Percentiles rank a stretch among this genome's conserved stretches.
Conservation (phyloP, 1,140 invertebrate genomes). For the Rhyacophila brunnea region DNA sequence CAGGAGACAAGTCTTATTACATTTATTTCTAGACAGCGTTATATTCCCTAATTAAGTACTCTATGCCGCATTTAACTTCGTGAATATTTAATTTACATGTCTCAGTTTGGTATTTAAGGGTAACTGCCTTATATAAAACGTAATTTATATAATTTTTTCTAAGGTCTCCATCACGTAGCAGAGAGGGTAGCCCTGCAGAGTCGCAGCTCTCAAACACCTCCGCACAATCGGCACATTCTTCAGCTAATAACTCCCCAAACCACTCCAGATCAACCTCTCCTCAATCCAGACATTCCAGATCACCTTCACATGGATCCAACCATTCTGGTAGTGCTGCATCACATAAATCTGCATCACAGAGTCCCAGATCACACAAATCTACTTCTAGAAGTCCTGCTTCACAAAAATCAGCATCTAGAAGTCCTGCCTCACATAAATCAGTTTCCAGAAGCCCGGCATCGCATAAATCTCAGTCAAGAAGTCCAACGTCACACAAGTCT, state of each 20-base stretch:
- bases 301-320: slow-evolving; percentile 22
- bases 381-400: slow-evolving; percentile 17
- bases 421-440: slow-evolving; percentile 9
- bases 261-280: slow-evolving; percentile 47
- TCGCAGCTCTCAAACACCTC: slow-evolving; percentile 40
- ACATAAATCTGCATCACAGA: slow-evolving; percentile 24
- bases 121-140: too few species aligned
- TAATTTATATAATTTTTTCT: too few species aligned
- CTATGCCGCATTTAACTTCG: too few species aligned
- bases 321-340: slow-evolving; percentile 26
- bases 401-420: slow-evolving; percentile 22
- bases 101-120: too few species aligned
- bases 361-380: slow-evolving; percentile 39
- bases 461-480: slow-evolving; percentile 35
- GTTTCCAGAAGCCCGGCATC: slow-evolving; percentile 40
- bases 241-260: slow-evolving; percentile 39
- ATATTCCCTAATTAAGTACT: too few species aligned
- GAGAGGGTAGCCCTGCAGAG: slow-evolving; percentile 46
- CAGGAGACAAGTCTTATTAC: too few species aligned
- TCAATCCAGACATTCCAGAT: slow-evolving; percentile 42
- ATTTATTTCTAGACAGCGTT: too few species aligned
- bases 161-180: slow-evolving; percentile 41
- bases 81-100: too few species aligned
- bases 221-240: slow-evolving; percentile 33
- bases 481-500: slow-evolving; percentile 19